phyloP scores from a whole-genome alignment of 2,113 vertebrate genomes.

The Strix uralensis region DNA sequence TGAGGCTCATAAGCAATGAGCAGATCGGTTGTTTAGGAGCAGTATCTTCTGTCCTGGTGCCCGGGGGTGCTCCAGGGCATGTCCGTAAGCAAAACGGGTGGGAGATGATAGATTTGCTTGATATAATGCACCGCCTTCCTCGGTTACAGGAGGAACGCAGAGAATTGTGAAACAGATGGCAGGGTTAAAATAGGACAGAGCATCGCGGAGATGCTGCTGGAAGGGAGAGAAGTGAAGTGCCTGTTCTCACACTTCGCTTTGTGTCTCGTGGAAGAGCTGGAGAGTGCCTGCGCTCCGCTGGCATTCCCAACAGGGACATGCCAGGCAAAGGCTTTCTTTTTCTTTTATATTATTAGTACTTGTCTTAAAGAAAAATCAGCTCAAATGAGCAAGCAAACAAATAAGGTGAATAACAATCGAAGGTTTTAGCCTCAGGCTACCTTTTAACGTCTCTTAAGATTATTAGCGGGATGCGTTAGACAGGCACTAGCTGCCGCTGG shows the following conservation, averaged over 20 bases:
- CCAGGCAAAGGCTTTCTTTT: not conserved
- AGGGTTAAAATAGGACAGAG: conserved; percentile 59
- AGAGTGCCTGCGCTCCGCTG: not conserved
- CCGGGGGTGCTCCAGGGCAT: not conserved
- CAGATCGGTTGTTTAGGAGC: rapidly evolving
- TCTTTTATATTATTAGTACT: not conserved
- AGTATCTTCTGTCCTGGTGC: rapidly evolving
- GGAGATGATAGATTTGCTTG: not conserved
- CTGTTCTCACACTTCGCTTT: conserved; percentile 34
- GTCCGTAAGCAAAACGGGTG: not conserved
- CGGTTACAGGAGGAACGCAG: not conserved
- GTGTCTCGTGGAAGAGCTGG: conserved; percentile 15
- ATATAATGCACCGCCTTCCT: not conserved
- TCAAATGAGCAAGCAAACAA: conserved; percentile 40
- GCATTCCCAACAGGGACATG: not conserved
- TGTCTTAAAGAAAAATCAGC: conserved; percentile 42
- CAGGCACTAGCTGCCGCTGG: not conserved
- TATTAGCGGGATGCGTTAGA: not conserved
- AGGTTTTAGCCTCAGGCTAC: not conserved
- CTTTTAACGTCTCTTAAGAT: not conserved
- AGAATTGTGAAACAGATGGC: conserved; percentile 50
- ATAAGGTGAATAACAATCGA: not conserved
- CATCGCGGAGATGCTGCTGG: not conserved
- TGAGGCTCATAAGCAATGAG: rapidly evolving
- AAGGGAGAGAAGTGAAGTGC: conserved; percentile 13